These are phyloP conservation scores for Drosophila kambysellisi DNA, from an alignment of 2,888 invertebrate genomes.

Conservation along the genomic window DNA sequence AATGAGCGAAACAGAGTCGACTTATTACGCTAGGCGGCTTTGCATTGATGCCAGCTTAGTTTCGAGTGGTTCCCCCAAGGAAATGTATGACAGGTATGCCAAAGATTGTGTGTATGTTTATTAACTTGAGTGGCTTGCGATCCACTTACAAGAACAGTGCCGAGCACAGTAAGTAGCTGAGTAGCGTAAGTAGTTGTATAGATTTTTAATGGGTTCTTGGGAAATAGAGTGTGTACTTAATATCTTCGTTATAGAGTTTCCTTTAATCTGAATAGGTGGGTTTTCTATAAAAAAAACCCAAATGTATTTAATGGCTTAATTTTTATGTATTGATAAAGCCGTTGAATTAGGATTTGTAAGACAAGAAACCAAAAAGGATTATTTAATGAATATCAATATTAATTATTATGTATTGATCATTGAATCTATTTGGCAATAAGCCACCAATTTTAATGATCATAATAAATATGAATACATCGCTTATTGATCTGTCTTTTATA, in stretches of 20 bases:
- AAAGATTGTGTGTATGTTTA: neutral
- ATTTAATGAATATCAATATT: neutral
- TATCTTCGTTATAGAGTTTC: neutral
- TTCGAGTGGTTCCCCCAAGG: neutral
- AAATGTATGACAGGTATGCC: conserved; percentile 7
- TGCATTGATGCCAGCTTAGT: conserved; percentile 31
- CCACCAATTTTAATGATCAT: neutral
- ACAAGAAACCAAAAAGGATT: neutral
- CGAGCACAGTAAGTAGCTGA: neutral
- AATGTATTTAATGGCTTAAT: neutral
- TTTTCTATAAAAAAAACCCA: neutral
- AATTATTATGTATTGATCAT: neutral
- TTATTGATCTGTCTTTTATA: neutral
- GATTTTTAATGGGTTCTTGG: neutral
- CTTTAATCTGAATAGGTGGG: neutral
- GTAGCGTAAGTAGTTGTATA: neutral
- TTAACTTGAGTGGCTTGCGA: conserved; percentile 1
- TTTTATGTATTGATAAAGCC: neutral
- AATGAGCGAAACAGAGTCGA: conserved; percentile 24
- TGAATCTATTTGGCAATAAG: neutral
- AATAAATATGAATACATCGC: neutral
- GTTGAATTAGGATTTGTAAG: neutral
- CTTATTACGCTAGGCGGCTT: conserved; percentile 46
- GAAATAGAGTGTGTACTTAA: neutral
- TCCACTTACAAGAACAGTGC: neutral